Conservation (phyloP, 2,888 invertebrate species). For the Drosophila tripunctata region DNA sequence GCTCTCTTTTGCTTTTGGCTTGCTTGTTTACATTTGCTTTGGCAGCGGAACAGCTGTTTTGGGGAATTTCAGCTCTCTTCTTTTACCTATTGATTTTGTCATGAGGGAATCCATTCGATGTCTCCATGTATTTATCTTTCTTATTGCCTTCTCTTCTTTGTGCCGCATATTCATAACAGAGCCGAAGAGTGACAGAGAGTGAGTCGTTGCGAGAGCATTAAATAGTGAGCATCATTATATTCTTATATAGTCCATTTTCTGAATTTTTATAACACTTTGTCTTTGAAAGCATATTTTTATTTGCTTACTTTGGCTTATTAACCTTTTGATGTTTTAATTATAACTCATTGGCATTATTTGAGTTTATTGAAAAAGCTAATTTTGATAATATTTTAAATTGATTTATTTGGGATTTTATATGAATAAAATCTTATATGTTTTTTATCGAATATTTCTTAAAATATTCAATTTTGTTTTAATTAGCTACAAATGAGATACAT, state of each 20-base stretch:
- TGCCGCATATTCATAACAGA: constrained; percentile 70
- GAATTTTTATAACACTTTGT: constrained; percentile 1
- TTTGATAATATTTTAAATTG: background rate
- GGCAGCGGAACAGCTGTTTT: constrained; percentile 48
- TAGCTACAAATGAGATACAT: no score
- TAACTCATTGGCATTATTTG: no score
- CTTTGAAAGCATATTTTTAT: background rate
- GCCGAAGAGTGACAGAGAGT: constrained; percentile 14
- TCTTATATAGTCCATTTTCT: background rate
- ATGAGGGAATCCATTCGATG: constrained; percentile 43
- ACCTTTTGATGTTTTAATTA: no score
- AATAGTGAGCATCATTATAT: background rate
- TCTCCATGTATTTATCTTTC: constrained; percentile 21
- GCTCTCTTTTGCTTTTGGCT: background rate
- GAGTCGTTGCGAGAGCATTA: background rate
- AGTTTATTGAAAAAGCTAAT: no score
- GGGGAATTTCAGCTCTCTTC: constrained; percentile 22
- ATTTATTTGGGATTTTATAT: no score
- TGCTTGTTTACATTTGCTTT: constrained; percentile 61
- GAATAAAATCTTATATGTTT: no score
- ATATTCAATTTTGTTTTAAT: no score
- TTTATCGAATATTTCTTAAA: no score
- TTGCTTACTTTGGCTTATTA: no score
- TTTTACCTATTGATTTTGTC: constrained; percentile 65
- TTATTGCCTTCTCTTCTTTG: constrained; percentile 49